A percentile compares a stretch with the other conserved stretches of the same genome.
Conservation (phyloP, 2,797 vertebrate species). For the Typhlichthys subterraneus region DNA sequence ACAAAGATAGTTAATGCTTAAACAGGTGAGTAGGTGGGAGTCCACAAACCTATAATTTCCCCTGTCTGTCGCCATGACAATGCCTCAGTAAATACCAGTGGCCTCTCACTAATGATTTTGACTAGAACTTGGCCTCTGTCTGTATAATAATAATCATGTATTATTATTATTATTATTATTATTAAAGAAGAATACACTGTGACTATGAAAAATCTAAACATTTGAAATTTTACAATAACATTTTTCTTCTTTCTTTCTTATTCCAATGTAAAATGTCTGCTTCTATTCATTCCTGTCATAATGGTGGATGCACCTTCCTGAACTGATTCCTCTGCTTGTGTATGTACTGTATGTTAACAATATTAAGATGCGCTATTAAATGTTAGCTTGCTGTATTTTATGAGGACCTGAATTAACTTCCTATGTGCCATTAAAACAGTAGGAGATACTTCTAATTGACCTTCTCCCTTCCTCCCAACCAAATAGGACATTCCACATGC, state of each 20-base stretch:
- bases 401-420: conserved; percentile 68
- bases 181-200: no score
- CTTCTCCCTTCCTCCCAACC: conserved; percentile 42
- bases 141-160: no score
- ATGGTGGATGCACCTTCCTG: not conserved
- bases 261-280: no score
- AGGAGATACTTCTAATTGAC: conserved; percentile 50
- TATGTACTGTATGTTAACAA: conserved; percentile 7
- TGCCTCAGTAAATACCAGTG: not conserved
- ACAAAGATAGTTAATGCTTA: conserved; percentile 14
- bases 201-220: no score
- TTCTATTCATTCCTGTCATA: not conserved
- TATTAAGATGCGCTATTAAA: not conserved
- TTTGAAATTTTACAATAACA: no score
- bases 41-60: not conserved
- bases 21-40: conserved; percentile 13
- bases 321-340: not conserved
- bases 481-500: conserved; percentile 72
- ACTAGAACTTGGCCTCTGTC: not conserved
- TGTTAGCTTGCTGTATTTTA: conserved; percentile 52
- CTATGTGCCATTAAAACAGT: conserved; percentile 66
- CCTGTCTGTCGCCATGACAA: conserved; percentile 5
- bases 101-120: not conserved
- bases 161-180: no score
- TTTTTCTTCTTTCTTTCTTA: no score